Evolutionary conservation across 1,140 invertebrate species (phyloP).

Genomic region (Drosophila pseudoananassae): DNA sequence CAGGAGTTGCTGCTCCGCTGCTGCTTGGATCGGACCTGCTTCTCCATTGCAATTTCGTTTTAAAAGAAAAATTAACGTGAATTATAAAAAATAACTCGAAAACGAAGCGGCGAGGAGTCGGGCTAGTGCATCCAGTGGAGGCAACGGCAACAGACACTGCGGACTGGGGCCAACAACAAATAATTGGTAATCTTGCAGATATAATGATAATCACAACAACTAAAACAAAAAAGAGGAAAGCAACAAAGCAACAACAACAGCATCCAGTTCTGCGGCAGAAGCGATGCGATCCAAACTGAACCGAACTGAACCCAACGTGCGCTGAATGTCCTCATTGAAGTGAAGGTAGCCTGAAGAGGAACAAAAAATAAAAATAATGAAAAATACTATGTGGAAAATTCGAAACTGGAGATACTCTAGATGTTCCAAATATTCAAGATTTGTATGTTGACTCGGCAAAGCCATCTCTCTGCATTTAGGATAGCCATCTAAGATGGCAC

Average conservation of each 20-base stretch:
- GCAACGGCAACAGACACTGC: conserved; percentile 16
- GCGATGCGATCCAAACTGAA: conserved; percentile 36
- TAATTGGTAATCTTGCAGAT: conserved; percentile 80
- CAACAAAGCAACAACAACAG: conserved; percentile 41
- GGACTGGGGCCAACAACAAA: conserved; percentile 59
- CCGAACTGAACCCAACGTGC: conserved; percentile 62
- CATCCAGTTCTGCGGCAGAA: conserved; percentile 23
- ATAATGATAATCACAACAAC: conserved; percentile 80
- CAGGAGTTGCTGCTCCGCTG: conserved; percentile 43
- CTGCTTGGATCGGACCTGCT: conserved; percentile 13
- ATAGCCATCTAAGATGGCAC: background rate
- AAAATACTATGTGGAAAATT: background rate
- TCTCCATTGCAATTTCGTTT: conserved; percentile 69
- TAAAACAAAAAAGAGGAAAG: conserved; percentile 34
- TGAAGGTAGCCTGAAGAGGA: conserved; percentile 49
- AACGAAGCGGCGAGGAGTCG: conserved; percentile 39
- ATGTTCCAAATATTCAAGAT: background rate
- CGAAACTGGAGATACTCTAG: conserved; percentile 23
- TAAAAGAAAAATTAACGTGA: conserved; percentile 82
- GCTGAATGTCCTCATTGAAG: conserved; percentile 78
- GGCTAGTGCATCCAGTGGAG: too few species aligned
- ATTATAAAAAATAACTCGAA: conserved; percentile 78
- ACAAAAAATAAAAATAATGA: background rate
- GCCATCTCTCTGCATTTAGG: too few species aligned
- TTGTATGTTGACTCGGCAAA: too few species aligned